Evolutionary conservation across 2,888 invertebrate species (phyloP).

Genomic region (Seladonia tumulorum): DNA sequence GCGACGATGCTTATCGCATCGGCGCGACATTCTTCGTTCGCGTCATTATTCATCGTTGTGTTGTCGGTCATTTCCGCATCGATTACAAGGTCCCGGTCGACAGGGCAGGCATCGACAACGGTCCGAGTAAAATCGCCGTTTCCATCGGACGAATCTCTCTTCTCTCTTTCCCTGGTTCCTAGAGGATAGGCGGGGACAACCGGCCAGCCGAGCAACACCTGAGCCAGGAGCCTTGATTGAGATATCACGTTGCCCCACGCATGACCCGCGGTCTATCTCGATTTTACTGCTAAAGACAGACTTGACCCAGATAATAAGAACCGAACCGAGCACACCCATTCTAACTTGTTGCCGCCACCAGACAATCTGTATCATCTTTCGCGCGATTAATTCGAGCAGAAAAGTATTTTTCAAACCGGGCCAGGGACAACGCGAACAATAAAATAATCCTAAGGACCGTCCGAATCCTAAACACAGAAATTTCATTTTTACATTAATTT

Average conservation of each 20-base stretch:
- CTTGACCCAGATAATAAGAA: slow-evolving; percentile 69
- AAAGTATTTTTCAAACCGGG: slow-evolving; percentile 60
- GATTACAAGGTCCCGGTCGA: background rate
- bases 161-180: slow-evolving; percentile 1
- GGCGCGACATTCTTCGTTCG: background rate
- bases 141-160: slow-evolving; percentile 39
- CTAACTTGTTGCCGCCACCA: slow-evolving; percentile 1
- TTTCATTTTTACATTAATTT: too few species aligned
- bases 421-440: slow-evolving; percentile 56
- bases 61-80: slow-evolving; percentile 10
- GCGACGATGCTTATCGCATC: background rate
- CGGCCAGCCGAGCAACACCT: slow-evolving; percentile 50
- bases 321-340: slow-evolving; percentile 53
- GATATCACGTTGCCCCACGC: slow-evolving; percentile 68
- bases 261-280: slow-evolving; percentile 56
- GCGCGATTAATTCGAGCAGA: slow-evolving; percentile 56
- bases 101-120: background rate
- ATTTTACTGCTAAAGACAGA: slow-evolving; percentile 68
- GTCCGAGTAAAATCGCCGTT: slow-evolving; percentile 35
- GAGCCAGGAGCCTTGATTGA: slow-evolving; percentile 69
- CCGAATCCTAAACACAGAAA: too few species aligned
- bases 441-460: background rate
- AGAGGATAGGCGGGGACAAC: slow-evolving; percentile 47
- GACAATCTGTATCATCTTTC: slow-evolving; percentile 64
- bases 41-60: slow-evolving; percentile 12